phyloP scores from a whole-genome alignment of 2,797 vertebrate species.

The Ispidina picta region DNA sequence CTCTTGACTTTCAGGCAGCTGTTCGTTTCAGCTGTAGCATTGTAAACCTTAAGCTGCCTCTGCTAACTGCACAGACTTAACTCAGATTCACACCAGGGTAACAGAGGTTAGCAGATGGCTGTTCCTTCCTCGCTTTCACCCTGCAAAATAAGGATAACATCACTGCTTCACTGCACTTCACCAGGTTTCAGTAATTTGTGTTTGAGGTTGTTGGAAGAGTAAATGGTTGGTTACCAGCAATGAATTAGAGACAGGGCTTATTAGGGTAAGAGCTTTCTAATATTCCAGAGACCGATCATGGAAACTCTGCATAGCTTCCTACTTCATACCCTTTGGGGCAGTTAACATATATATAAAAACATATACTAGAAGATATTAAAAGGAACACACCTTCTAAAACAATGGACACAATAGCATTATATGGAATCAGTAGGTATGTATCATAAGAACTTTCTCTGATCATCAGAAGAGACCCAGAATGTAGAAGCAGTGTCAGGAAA shows the following conservation, averaged over 20 bases:
- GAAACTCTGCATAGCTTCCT: background rate
- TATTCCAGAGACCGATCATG: background rate
- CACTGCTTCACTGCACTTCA: background rate
- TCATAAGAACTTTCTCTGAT: background rate
- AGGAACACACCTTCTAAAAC: background rate
- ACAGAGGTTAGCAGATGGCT: background rate
- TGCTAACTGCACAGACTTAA: background rate
- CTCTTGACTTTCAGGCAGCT: background rate
- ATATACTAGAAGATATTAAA: background rate
- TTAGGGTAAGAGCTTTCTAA: background rate
- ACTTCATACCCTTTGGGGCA: background rate
- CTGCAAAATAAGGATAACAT: background rate
- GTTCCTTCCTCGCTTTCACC: background rate
- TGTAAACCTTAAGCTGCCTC: background rate
- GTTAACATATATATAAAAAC: background rate
- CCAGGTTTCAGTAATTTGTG: background rate
- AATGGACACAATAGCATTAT: background rate
- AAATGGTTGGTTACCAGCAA: background rate
- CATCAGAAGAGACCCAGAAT: background rate
- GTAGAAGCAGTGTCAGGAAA: background rate
- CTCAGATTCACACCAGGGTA: background rate
- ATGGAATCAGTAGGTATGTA: background rate
- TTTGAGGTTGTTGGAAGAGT: background rate
- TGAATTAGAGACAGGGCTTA: background rate
- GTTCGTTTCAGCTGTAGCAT: background rate